Base-by-base conservation (phyloP, 2,113 vertebrate genomes). In the Bujurquina vittata region DNA sequence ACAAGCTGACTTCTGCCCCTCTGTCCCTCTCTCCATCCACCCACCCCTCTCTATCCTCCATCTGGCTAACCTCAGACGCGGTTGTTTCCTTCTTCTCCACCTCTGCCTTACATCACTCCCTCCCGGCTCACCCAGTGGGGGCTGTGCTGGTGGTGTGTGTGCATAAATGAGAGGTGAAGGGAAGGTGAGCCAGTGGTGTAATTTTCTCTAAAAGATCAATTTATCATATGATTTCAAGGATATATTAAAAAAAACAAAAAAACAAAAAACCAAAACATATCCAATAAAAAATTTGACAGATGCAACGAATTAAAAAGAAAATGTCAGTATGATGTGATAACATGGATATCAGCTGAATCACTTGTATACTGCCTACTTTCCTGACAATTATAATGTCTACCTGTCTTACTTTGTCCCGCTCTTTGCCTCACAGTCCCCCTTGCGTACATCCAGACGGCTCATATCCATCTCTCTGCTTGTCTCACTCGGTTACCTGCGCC, bases 31-130 rank as follows among this genome's bases (percentile, higher is more conserved):
- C 61, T 82, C 84, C 58, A 69, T 56, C 61, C 62, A 6, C 79
- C 79, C 77, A 18, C 40, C 77, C 57, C 43, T 15, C 65, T 52
- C 23, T 40, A 69, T 49, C 90, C 60, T 89, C 91, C 92, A 85
- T 95, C 95, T 95, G 94, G 92, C 91, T 93, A 94, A 92, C 85
- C 94, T 96, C 95, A 96, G 85, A 93, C 76, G 86, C 89, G 72
- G 87, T 88, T 81, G 91, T 93, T 95, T 94, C 93, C 94, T 92
- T 89, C 91, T 90, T 82, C 77, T 85, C 82, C 82, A 91, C 91
- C 90, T 90, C 94, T 94, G 93, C 89, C 91, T 95, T 93, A 90
- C 91, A 95, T 95, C 94, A 94, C 89, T 81, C 77, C 62, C 90
- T 90, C 83, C 80, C 56, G 61, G 75, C 81, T 85, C 84, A 76